phyloP scores from a whole-genome alignment of 2,113 vertebrate species.

The Drymodes brunneopygia region DNA sequence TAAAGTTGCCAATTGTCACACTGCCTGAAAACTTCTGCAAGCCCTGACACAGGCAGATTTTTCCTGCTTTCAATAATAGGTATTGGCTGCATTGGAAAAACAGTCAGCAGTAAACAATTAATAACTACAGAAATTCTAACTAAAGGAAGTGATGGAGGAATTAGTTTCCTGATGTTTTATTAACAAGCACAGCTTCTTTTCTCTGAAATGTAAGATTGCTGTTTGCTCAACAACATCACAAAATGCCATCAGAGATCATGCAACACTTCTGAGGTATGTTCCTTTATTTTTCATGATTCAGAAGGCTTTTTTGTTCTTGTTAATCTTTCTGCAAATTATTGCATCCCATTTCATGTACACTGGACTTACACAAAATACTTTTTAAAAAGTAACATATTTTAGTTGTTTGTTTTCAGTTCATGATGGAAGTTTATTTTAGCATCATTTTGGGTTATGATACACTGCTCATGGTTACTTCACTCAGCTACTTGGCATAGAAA shows the following conservation, averaged over 20 bases:
- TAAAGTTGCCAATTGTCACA: background rate
- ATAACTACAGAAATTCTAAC: background rate
- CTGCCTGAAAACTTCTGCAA: background rate
- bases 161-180: background rate
- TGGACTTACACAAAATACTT: background rate
- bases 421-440: background rate
- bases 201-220: background rate
- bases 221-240: background rate
- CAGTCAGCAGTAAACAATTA: background rate
- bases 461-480: background rate
- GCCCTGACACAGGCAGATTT: background rate
- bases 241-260: background rate
- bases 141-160: background rate
- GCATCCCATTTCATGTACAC: background rate
- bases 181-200: background rate
- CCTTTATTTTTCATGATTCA: background rate
- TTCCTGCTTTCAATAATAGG: background rate
- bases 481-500: background rate
- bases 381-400: background rate
- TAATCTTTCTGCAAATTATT: background rate
- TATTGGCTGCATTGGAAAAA: background rate
- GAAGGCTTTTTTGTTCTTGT: background rate
- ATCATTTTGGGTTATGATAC: accelerated
- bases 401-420: background rate
- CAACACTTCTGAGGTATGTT: background rate